Percentiles rank a stretch among this genome's conserved stretches.
Evolutionary conservation across 2,888 invertebrate genomes (phyloP).

Genomic region (Mactromeris polynyma): DNA sequence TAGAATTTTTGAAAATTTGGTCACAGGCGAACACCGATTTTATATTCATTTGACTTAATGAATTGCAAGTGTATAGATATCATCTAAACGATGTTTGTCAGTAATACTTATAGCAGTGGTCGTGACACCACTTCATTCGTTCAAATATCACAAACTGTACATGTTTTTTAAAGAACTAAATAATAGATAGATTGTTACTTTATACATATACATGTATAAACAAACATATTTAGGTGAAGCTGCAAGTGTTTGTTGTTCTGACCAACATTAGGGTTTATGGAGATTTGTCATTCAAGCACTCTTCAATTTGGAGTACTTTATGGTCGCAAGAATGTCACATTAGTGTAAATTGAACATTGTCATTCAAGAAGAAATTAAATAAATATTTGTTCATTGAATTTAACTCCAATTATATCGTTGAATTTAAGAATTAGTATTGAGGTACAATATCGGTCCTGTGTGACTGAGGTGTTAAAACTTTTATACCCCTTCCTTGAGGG

Average conservation of each 20-base stretch:
- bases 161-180: no score
- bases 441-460: conserved; percentile 49
- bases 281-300: background rate
- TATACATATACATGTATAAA: background rate
- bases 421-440: conserved; percentile 49
- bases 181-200: no score
- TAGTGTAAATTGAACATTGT: conserved; percentile 34
- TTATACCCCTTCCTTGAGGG: conserved; percentile 30
- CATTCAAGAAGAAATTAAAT: conserved; percentile 21
- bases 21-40: no score
- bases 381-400: conserved; percentile 52
- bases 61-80: no score
- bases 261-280: background rate
- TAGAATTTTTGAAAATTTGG: no score
- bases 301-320: background rate
- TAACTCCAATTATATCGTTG: conserved; percentile 46
- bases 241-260: background rate
- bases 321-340: conserved; percentile 19
- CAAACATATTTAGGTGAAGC: background rate
- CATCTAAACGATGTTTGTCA: no score
- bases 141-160: no score
- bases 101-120: no score
- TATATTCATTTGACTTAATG: no score
- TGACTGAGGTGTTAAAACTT: conserved; percentile 35
- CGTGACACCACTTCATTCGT: no score